phyloP scores from a whole-genome alignment of 2,113 vertebrate species.

The Oreochromis tanganicae region DNA sequence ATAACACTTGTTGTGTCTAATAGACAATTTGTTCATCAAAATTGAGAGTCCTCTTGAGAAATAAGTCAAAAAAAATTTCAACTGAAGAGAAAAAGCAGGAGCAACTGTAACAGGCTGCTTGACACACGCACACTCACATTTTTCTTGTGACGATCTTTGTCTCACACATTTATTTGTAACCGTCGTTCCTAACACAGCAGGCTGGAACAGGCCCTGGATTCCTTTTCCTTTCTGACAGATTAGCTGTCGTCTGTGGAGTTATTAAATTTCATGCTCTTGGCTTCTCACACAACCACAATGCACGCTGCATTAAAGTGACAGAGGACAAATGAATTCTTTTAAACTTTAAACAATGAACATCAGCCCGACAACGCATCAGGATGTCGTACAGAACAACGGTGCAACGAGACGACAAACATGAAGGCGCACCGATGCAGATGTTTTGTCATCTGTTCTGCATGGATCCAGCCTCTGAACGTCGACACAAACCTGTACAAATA shows the following conservation, averaged over 20 bases:
- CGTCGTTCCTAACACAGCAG: neutral
- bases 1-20: neutral
- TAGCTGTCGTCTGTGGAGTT: neutral
- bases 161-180: fast-evolving
- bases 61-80: no score
- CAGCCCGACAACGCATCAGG: neutral
- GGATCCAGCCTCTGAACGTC: neutral
- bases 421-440: neutral
- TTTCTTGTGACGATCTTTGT: neutral
- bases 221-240: neutral
- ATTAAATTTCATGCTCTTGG: neutral
- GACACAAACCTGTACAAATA: neutral
- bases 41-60: neutral
- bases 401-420: neutral
- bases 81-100: neutral
- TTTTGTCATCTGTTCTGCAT: neutral
- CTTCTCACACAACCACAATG: neutral
- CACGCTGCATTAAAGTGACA: neutral
- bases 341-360: neutral
- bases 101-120: fast-evolving
- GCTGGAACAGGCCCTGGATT: neutral
- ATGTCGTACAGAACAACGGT: fast-evolving
- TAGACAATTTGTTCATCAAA: neutral
- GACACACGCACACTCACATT: fast-evolving
- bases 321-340: neutral